phyloP scores from a whole-genome alignment of 2,888 invertebrate genomes.

The Lamproptera curius region DNA sequence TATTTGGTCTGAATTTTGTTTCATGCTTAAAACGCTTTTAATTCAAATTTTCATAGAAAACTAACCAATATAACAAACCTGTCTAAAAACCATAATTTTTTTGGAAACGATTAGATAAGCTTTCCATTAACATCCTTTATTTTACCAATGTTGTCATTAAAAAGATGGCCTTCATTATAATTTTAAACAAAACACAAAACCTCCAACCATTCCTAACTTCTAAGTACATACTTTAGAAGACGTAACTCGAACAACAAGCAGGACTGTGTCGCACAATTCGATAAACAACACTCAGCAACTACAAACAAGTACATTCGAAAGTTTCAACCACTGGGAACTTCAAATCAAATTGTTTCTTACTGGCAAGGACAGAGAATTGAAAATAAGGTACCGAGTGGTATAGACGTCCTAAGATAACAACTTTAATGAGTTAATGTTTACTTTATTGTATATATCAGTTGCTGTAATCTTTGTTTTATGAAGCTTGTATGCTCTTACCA shows the following conservation, averaged over 20 bases:
- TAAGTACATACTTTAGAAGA: slow-evolving; percentile 5
- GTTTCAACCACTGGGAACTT: background rate
- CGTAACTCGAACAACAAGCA: background rate
- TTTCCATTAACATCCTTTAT: background rate
- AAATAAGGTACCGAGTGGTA: too few species aligned
- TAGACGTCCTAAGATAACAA: too few species aligned
- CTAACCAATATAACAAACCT: background rate
- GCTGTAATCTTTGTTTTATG: too few species aligned
- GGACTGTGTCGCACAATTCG: slow-evolving; percentile 1
- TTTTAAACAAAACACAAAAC: background rate
- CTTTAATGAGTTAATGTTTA: too few species aligned
- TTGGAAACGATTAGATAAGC: background rate
- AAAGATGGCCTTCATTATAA: background rate
- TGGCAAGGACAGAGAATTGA: too few species aligned
- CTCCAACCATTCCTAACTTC: background rate
- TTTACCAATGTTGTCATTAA: background rate
- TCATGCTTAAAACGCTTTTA: too few species aligned
- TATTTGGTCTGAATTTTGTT: too few species aligned
- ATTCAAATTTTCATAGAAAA: too few species aligned
- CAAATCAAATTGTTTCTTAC: too few species aligned
- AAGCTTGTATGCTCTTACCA: too few species aligned
- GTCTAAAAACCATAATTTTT: background rate
- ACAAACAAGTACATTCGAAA: too few species aligned
- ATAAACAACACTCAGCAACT: slow-evolving; percentile 11
- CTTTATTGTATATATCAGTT: too few species aligned